Conservation (phyloP, 2,888 invertebrate genomes). For the Eugnorisma glareosa region DNA sequence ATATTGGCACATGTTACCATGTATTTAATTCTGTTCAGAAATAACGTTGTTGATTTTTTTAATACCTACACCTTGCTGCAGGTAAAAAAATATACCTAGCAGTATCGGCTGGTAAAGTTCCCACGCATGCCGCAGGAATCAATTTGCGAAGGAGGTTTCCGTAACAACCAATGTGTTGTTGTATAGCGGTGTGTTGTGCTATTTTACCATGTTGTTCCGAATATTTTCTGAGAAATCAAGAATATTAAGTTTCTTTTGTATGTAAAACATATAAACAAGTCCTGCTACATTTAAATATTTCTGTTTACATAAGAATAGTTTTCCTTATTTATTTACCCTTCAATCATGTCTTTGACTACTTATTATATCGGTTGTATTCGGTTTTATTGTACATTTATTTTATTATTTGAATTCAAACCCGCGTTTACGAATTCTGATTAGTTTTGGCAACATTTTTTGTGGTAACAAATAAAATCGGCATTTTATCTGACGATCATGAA, state of each 20-base stretch:
- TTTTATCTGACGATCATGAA: constrained; percentile 21
- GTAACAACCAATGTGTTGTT: constrained; percentile 9
- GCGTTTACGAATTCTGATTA: constrained; percentile 8
- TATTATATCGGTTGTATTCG: constrained; percentile 18
- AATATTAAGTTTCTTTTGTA: constrained; percentile 22
- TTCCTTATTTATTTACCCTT: constrained; percentile 25
- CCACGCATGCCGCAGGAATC: constrained; percentile 29
- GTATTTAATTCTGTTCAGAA: neutral
- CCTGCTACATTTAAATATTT: neutral
- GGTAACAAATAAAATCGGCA: constrained; percentile 20
- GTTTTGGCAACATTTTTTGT: constrained; percentile 3
- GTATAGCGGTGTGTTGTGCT: neutral
- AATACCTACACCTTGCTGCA: neutral
- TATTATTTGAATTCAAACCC: constrained; percentile 1
- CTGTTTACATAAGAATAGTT: constrained; percentile 20
- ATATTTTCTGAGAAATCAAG: constrained; percentile 18
- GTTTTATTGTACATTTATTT: constrained; percentile 14
- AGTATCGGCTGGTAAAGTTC: constrained; percentile 35
- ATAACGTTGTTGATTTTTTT: neutral
- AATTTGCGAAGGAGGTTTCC: constrained; percentile 34
- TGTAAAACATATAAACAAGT: constrained; percentile 11
- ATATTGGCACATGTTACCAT: neutral
- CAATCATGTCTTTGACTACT: constrained; percentile 17
- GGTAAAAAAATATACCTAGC: neutral
- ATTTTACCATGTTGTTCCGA: neutral